A percentile compares a stretch with the other conserved stretches of the same genome.
phyloP scores from a whole-genome alignment of 2,797 vertebrate genomes.

The Dermochelys coriacea region DNA sequence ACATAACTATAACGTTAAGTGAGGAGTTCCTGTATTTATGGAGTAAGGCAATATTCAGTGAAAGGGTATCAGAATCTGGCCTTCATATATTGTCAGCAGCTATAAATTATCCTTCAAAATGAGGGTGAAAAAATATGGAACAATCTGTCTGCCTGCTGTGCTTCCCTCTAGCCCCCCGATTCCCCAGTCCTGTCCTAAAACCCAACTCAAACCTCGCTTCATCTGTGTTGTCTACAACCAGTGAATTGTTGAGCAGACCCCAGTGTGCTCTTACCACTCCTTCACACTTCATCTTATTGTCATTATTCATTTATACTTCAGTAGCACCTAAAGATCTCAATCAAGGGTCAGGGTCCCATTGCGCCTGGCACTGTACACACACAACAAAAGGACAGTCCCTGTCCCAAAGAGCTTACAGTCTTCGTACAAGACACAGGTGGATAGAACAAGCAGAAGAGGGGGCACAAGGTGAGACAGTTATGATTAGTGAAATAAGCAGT shows the following conservation, averaged over 20 bases:
- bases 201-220: background rate
- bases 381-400: background rate
- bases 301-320: background rate
- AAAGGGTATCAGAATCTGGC: background rate
- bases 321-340: background rate
- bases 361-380: no score
- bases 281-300: slow-evolving; percentile 9
- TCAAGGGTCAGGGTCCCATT: background rate
- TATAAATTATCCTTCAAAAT: background rate
- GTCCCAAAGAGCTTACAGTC: background rate
- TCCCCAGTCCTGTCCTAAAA: background rate
- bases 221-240: background rate
- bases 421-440: background rate
- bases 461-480: background rate
- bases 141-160: background rate
- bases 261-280: background rate
- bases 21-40: background rate
- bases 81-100: background rate
- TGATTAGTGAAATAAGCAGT: background rate
- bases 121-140: background rate
- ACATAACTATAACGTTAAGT: no score
- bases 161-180: background rate
- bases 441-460: background rate
- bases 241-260: background rate
- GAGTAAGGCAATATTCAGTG: background rate